Percentiles rank a stretch among this genome's conserved stretches.
Conservation (phyloP, 64 coral and sea anemone species). For the Montipora cactus region DNA sequence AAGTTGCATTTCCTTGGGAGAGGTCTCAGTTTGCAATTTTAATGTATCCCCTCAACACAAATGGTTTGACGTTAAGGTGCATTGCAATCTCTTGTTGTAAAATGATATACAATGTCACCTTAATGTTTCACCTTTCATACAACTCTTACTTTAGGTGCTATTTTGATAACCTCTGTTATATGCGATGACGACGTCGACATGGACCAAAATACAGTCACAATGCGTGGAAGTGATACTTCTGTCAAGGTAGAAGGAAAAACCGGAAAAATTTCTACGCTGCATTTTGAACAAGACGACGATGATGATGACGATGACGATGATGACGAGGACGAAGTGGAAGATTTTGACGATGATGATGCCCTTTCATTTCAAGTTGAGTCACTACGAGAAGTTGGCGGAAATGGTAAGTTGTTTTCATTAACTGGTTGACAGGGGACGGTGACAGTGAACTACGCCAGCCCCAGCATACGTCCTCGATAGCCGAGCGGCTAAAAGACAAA, state of each 20-base stretch:
- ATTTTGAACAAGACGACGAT: conserved; percentile 38
- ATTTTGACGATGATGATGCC: conserved; percentile 7
- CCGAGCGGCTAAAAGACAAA: no score
- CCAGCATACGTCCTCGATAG: no score
- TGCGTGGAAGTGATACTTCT: conserved; percentile 36
- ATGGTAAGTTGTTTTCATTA: neutral
- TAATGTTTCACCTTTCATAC: no score
- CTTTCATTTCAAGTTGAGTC: conserved; percentile 30
- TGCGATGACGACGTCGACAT: neutral
- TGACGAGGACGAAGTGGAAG: conserved; percentile 4
- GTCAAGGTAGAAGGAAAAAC: neutral
- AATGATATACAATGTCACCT: no score
- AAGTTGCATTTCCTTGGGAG: no score
- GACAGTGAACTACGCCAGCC: neutral
- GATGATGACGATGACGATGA: conserved; percentile 18
- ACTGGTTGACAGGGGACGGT: neutral
- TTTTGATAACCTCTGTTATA: neutral
- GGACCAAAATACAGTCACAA: neutral
- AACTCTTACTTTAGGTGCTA: neutral
- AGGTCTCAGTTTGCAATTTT: no score
- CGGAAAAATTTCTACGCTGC: conserved; percentile 14
- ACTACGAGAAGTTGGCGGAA: neutral
- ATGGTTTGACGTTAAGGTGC: no score
- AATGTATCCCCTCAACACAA: no score
- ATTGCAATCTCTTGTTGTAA: no score